These are phyloP conservation scores for Gastracanthus pulcherrimus DNA, from an alignment of 2,888 invertebrate species.

Conservation along the genomic window DNA sequence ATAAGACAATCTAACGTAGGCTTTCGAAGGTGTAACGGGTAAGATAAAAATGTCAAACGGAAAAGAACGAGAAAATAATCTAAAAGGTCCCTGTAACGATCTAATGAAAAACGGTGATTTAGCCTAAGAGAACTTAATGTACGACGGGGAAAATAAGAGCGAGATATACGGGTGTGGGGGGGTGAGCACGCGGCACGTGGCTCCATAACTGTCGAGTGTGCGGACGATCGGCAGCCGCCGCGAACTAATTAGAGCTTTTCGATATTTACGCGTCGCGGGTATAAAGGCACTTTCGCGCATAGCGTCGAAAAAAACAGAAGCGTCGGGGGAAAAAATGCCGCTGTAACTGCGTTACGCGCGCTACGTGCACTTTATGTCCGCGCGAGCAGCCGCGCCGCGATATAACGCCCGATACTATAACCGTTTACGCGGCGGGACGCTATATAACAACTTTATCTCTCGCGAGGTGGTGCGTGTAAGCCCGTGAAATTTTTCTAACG, in stretches of 20 bases:
- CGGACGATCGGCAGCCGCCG: no score
- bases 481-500: slow-evolving; percentile 6
- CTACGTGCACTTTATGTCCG: slow-evolving; percentile 19
- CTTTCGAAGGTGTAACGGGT: no score
- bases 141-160: background rate
- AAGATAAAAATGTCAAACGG: no score
- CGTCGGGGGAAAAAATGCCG: background rate
- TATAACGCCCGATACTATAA: slow-evolving; percentile 45
- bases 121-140: background rate
- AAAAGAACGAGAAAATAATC: no score
- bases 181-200: background rate
- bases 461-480: background rate
- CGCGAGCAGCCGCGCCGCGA: background rate
- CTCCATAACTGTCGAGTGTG: background rate
- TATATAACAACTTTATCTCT: slow-evolving; percentile 29
- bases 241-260: slow-evolving; percentile 41
- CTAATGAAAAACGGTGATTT: no score
- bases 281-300: background rate
- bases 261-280: slow-evolving; percentile 27
- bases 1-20: no score
- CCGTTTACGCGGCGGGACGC: slow-evolving; percentile 32
- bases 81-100: no score
- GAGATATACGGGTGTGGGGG: background rate
- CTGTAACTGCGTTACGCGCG: no score
- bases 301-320: slow-evolving; percentile 11